Evolutionary conservation across 2,888 invertebrate genomes (phyloP), one percentile per base, ranked within the genome.

Genomic region (Drosophila vallismaia): DNA sequence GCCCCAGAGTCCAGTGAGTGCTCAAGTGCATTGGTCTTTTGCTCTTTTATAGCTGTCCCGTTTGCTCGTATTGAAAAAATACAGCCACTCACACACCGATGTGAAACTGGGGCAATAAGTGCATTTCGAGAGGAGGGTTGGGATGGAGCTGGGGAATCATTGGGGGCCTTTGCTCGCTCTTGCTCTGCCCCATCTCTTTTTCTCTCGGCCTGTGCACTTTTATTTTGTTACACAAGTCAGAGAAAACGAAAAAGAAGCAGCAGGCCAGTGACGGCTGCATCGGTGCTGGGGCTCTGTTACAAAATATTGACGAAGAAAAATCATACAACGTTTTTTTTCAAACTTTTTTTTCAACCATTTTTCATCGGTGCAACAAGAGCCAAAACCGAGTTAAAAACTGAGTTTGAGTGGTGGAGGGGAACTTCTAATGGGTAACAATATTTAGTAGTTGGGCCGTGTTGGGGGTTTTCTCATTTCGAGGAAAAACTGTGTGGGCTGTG

Each of bases 261-360:
- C 72, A 31, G 62, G 77, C 83, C 69, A 82, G 76, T 76, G 72
- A 66, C 67, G 68, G 66, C 64, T 48, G 51, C 53, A 44, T 69
- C 62, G 71, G 69, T 90, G 86, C 91, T 91, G 90, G 66, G 87
- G 26, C 80, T 88, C 91, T 91, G 91, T 86, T 91, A 91, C 79
- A 91, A 90, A 91, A 91, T 91, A 91, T 91, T 91, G 91, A 89
- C 84, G 91, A 91, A 91, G 91, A 90, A 91, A 91, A 91, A 91
- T 90, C 91, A 83, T 91, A 85, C 89, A 86, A 88, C 88, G 86
- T 89, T 90, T 86, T 89, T 82, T 71, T 79, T 85, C 74, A 75
- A 89, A 84, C 83, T 86, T 90, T 89, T 90, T 89, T 90, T 88
- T 88, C 79, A 84, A 79, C 83, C 83, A 83, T 88, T 90, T 90